Base-by-base conservation (phyloP, 2,888 invertebrate species). In the Pheosia tremula region DNA sequence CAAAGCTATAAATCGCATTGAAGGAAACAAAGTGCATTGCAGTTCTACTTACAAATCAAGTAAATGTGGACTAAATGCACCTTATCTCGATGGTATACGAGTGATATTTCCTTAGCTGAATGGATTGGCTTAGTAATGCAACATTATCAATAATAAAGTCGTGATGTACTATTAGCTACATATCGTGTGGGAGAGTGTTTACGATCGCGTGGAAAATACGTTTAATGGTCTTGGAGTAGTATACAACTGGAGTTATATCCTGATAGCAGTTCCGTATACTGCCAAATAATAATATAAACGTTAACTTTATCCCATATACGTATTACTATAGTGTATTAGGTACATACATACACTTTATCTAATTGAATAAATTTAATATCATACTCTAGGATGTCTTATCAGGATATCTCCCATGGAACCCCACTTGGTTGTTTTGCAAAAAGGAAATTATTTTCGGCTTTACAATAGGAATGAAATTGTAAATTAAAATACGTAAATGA, bases 121-220 rank as follows among this genome's bases (percentile, higher is more conserved):
- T 60, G 45, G 39, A 13, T 37, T 61, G 60, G 41, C 41, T 24
- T 24, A 55, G 63, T 68, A 72, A 72, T 68, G 63, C 58, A 63
- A 67, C 41, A 68, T 77, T 71, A 72, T 71, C 67, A 61, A 56
- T 81, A 75, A 75, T 69, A 62, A 71, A 63, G 67, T 62, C 62
- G 71, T 64, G 59, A 65, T 61, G 64, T 68, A 59, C 66, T 66
- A 64, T 65, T 59, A 67, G 67, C 61, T 68, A 69, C 73, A 72
- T 74, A 72, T 74, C 75, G 74, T 71, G 78, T 69, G 68, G 74
- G 61, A 71, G 72, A 79, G 79, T 81, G 81, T 90, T 90, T 88
- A 91, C 86, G 90, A 88, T 86, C 86, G 85, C 85, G 82, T 85
- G 83, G 83, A 82, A 74, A 81, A 82, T 74, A 79, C 78, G 76